These are phyloP conservation scores for Tridacna gigas DNA, from an alignment of 2,888 invertebrate species.

Conservation along the genomic window DNA sequence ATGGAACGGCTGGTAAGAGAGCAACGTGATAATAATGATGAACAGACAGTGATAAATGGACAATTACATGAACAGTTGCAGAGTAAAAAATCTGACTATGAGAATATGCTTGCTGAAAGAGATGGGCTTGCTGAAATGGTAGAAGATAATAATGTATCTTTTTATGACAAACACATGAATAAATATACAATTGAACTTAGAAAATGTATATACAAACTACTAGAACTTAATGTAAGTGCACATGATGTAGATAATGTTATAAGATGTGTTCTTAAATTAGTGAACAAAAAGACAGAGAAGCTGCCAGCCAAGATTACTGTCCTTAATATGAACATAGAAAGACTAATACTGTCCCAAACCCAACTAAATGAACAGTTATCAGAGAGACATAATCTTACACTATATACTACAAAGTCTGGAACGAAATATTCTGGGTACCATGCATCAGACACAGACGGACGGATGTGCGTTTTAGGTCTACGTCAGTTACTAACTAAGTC, in stretches of 20 bases:
- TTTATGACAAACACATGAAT: constrained; percentile 13
- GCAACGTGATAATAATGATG: not conserved
- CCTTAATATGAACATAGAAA: constrained; percentile 45
- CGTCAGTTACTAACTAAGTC: constrained; percentile 16
- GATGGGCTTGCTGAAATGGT: constrained; percentile 16
- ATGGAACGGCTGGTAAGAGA: not conserved
- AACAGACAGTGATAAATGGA: no score
- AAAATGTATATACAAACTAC: constrained; percentile 38
- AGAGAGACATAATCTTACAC: constrained; percentile 20
- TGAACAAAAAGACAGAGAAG: constrained; percentile 27
- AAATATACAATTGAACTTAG: constrained; percentile 40
- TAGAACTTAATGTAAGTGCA: constrained; percentile 34
- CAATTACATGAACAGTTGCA: not conserved
- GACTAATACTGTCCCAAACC: constrained; percentile 41
- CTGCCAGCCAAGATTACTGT: constrained; percentile 40
- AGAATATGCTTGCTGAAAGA: not conserved
- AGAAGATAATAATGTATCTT: constrained; percentile 10
- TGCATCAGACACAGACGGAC: constrained; percentile 31
- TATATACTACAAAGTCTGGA: constrained; percentile 51
- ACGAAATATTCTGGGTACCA: constrained; percentile 43
- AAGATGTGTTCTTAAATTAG: constrained; percentile 36
- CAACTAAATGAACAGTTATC: constrained; percentile 37
- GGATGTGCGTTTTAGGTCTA: constrained; percentile 45
- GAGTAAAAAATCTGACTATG: not conserved
- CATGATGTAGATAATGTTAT: constrained; percentile 29